Conservation (phyloP, 2,888 invertebrate genomes). For the Ophraella communa region DNA sequence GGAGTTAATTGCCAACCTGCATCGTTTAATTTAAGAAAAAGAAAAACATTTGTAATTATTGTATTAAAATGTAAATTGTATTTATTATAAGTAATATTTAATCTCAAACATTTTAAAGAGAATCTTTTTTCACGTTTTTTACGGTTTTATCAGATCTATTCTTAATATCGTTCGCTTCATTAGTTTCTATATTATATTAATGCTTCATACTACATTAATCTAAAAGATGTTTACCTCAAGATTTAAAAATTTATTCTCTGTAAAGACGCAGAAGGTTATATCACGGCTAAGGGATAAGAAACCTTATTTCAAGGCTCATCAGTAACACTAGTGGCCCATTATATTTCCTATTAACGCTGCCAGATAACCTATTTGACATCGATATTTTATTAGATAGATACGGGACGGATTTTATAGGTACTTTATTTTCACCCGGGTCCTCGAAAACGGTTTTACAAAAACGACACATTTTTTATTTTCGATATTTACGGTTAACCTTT, state of each 20-base stretch:
- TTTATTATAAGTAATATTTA: too few relatives aligned
- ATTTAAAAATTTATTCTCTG: conserved; percentile 29
- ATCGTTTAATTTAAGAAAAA: too few relatives aligned
- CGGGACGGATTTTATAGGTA: conserved; percentile 21
- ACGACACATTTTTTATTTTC: conserved; percentile 15
- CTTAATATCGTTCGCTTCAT: background rate
- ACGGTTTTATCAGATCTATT: too few relatives aligned
- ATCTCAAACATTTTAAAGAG: too few relatives aligned
- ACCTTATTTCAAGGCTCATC: conserved; percentile 36
- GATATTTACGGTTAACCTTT: conserved; percentile 2
- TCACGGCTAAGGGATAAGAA: conserved; percentile 27
- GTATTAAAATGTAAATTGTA: too few relatives aligned
- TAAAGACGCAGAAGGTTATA: conserved; percentile 22
- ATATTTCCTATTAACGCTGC: conserved; percentile 32
- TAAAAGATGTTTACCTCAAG: conserved; percentile 7
- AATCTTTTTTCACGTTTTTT: too few relatives aligned
- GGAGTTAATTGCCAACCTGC: too few relatives aligned
- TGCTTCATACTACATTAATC: conserved; percentile 12
- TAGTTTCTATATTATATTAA: conserved; percentile 1
- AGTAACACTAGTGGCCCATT: conserved; percentile 35
- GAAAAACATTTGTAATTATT: too few relatives aligned
- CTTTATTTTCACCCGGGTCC: conserved; percentile 22
- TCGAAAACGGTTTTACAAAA: conserved; percentile 18
- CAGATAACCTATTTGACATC: conserved; percentile 31
- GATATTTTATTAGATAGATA: conserved; percentile 31